Percentiles rank a stretch among this genome's conserved stretches.
These are phyloP conservation scores for Aurelia aurita complex sp. Pacific DNA, from an alignment of 30 jellyfish, hydroid and myxozoan genomes.

Conservation along the genomic window DNA sequence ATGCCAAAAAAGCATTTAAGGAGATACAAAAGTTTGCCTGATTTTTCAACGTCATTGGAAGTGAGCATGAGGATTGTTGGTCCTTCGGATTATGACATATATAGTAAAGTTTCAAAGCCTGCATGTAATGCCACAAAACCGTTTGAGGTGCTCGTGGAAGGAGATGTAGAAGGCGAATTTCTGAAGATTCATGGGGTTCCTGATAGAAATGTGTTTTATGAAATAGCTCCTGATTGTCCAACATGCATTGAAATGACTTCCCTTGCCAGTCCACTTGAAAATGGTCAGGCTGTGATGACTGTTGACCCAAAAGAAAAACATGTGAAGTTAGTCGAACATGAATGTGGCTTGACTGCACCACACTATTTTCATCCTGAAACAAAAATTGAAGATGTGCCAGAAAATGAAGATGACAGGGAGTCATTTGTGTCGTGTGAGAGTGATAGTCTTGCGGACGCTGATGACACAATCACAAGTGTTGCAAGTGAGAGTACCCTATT, in stretches of 20 bases:
- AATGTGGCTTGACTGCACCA: constrained; percentile 80
- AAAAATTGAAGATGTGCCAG: constrained; percentile 9
- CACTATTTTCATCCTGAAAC: constrained; percentile 80
- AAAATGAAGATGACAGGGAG: constrained; percentile 56
- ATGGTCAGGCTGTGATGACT: constrained; percentile 50
- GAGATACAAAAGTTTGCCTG: constrained; percentile 6
- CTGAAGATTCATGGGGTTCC: constrained; percentile 71
- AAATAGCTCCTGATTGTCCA: constrained; percentile 93
- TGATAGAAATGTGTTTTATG: constrained; percentile 79
- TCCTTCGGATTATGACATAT: background rate
- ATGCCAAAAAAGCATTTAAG: background rate
- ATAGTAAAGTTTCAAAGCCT: background rate
- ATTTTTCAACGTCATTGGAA: constrained; percentile 47
- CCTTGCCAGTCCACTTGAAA: constrained; percentile 87
- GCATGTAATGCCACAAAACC: background rate
- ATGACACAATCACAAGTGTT: constrained; percentile 21
- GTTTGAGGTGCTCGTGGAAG: background rate
- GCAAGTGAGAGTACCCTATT: constrained; percentile 87
- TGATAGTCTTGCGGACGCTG: constrained; percentile 54
- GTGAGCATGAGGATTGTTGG: constrained; percentile 37
- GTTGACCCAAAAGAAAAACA: constrained; percentile 38
- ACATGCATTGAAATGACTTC: constrained; percentile 95
- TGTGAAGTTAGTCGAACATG: constrained; percentile 70
- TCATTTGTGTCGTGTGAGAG: constrained; percentile 85
- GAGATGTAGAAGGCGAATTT: constrained; percentile 14